phyloP scores from a whole-genome alignment of 2,888 invertebrate species.

The Leptura quadrifasciata region DNA sequence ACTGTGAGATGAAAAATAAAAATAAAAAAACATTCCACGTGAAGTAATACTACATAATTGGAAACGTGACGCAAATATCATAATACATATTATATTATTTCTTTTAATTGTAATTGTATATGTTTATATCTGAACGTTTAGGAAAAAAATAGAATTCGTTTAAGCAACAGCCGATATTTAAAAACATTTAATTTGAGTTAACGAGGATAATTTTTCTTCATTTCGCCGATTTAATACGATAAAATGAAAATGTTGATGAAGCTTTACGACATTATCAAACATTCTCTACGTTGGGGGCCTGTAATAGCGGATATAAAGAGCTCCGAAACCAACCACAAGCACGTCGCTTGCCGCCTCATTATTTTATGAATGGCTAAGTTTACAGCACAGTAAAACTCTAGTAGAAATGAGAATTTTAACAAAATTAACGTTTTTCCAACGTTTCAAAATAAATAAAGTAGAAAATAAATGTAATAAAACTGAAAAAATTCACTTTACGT shows the following conservation, averaged over 20 bases:
- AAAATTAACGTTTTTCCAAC: not conserved
- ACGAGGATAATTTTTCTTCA: not conserved
- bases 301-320: slow-evolving; percentile 22
- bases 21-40: not conserved
- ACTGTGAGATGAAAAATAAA: no score
- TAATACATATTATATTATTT: not conserved
- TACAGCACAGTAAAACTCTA: slow-evolving; percentile 14
- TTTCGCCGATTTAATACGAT: not conserved
- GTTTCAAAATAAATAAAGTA: not conserved
- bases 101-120: not conserved
- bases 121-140: not conserved
- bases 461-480: no score
- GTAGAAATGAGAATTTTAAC: not conserved
- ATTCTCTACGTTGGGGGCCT: slow-evolving; percentile 11
- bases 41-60: not conserved
- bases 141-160: not conserved
- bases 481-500: no score
- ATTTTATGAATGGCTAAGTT: slow-evolving; percentile 17
- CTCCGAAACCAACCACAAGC: not conserved
- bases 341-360: slow-evolving; percentile 14
- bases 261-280: not conserved
- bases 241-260: slow-evolving; percentile 18
- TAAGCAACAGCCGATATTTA: not conserved
- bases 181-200: not conserved
- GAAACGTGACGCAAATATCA: not conserved